Evolutionary conservation across 1,140 invertebrate species (phyloP).

Genomic region (Lordiphosa clarofinis): DNA sequence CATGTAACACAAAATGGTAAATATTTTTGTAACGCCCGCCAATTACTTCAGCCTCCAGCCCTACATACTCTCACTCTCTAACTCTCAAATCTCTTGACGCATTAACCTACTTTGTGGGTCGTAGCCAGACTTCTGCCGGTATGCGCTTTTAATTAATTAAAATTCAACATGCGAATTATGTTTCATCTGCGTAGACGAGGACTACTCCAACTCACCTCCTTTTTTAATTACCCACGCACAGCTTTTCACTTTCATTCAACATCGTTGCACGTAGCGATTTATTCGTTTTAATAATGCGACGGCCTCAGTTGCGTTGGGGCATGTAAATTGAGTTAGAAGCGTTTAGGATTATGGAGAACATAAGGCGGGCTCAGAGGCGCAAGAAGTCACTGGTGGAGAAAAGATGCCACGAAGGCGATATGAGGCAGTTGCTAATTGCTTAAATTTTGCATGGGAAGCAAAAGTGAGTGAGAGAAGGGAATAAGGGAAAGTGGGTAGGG

Average conservation of each 20-base stretch:
- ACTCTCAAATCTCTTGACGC: constrained; percentile 16
- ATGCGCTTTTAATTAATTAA: constrained; percentile 67
- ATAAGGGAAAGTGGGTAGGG: not conserved
- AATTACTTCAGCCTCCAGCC: constrained; percentile 56
- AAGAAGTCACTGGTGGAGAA: not conserved
- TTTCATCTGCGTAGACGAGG: constrained; percentile 29
- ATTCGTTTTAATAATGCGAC: constrained; percentile 70
- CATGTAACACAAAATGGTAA: constrained; percentile 59
- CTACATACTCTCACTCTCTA: not conserved
- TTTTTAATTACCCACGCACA: constrained; percentile 77
- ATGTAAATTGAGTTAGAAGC: constrained; percentile 62
- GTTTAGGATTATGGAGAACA: constrained; percentile 52
- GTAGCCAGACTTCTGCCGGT: not conserved
- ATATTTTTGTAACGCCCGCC: constrained; percentile 72
- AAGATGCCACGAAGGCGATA: constrained; percentile 20
- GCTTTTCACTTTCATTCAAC: constrained; percentile 71
- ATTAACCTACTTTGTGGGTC: constrained; percentile 62
- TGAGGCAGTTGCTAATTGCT: constrained; percentile 30
- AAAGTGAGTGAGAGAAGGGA: not conserved
- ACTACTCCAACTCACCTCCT: constrained; percentile 10
- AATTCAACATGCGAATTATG: constrained; percentile 73
- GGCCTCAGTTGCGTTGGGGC: constrained; percentile 23
- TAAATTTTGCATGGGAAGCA: constrained; percentile 13
- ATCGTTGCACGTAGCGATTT: constrained; percentile 66
- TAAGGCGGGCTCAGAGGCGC: constrained; percentile 18